Percentiles rank a stretch among this genome's conserved stretches.
Conservation (phyloP, 1,140 invertebrate species). For the Uloborus diversus region DNA sequence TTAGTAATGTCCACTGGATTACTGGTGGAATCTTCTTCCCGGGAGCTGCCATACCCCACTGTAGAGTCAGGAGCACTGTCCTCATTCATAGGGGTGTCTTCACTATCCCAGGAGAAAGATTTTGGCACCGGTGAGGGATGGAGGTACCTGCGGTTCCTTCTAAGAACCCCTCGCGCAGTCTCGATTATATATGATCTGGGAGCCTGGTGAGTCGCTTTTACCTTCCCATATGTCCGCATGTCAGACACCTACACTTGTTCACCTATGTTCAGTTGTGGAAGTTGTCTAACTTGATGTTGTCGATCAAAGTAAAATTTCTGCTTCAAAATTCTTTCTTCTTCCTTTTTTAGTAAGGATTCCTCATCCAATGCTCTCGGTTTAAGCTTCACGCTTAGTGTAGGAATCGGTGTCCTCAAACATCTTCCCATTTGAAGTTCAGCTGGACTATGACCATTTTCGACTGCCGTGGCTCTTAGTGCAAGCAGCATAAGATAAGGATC, state of each 20-base stretch:
- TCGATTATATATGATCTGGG: background rate
- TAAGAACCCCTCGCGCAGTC: background rate
- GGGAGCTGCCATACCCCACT: background rate
- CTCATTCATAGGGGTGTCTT: background rate
- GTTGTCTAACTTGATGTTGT: background rate
- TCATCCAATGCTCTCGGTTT: background rate
- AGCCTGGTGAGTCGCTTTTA: background rate
- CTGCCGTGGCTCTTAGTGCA: background rate
- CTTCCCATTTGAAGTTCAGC: background rate
- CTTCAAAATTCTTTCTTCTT: background rate
- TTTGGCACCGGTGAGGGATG: background rate
- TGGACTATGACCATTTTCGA: background rate
- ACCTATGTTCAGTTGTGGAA: background rate
- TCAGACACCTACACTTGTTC: background rate
- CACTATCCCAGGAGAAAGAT: background rate
- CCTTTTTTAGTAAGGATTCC: background rate
- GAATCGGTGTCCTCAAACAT: background rate
- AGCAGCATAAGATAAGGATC: background rate
- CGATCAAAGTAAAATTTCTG: background rate
- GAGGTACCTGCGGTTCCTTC: background rate
- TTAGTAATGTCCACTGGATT: too few relatives aligned
- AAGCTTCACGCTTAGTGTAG: background rate
- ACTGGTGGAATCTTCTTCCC: background rate
- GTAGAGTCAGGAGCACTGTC: background rate
- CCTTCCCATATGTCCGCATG: background rate